Conservation (phyloP, 2,797 vertebrate species). For the Graptemys geographica region DNA sequence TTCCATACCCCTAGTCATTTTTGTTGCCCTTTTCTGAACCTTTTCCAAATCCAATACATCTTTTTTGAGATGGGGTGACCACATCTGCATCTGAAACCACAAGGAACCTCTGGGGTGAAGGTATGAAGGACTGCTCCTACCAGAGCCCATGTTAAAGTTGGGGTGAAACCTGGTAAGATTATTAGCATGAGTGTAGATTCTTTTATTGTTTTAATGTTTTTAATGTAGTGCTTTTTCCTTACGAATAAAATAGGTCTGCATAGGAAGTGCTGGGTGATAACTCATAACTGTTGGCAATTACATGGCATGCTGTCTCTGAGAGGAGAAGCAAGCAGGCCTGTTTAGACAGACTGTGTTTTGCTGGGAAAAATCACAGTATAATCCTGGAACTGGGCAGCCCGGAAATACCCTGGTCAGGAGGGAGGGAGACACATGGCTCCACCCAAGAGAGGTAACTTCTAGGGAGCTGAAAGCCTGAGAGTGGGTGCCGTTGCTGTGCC, state of each 20-base stretch:
- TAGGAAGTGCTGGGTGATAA: not conserved
- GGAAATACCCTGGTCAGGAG: not conserved
- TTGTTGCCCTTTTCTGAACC: no score
- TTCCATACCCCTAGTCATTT: no score
- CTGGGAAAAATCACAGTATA: not conserved
- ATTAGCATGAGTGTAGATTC: not conserved
- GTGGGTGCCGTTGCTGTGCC: not conserved
- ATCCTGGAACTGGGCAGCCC: not conserved
- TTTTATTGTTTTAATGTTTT: not conserved
- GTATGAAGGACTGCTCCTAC: not conserved
- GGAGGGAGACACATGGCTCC: not conserved
- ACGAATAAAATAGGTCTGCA: not conserved
- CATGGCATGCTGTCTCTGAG: not conserved
- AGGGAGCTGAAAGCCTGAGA: not conserved
- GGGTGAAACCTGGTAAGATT: not conserved
- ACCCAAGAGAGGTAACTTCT: not conserved
- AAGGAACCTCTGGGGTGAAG: not conserved
- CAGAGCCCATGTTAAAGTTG: not conserved
- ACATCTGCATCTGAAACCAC: not conserved
- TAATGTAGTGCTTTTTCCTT: not conserved
- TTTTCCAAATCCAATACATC: no score
- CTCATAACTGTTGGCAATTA: not conserved
- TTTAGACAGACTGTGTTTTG: not conserved
- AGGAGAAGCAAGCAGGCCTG: not conserved
- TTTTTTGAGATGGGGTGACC: no score